Evolutionary conservation across 1,140 invertebrate genomes (phyloP).

Genomic region (Phymastichus coffea): DNA sequence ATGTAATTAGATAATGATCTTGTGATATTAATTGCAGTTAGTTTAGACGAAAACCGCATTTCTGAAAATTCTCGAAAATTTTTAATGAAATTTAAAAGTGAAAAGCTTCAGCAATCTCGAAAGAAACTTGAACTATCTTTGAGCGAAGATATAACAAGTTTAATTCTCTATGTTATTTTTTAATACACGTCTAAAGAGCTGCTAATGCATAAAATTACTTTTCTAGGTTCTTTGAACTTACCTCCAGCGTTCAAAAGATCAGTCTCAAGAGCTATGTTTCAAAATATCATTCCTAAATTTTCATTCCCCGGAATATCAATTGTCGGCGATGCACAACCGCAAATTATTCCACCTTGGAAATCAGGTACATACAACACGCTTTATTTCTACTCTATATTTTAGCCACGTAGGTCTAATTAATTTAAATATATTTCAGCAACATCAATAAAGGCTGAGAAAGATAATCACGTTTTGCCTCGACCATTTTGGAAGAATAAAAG

Average conservation of each 20-base stretch:
- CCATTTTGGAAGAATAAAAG: conserved; percentile 42
- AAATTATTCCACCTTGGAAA: conserved; percentile 46
- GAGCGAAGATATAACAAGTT: conserved; percentile 51
- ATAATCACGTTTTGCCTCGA: conserved; percentile 36
- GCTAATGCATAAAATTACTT: conserved; percentile 3
- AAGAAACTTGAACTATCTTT: conserved; percentile 36
- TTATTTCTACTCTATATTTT: conserved; percentile 11
- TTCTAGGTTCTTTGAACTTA: conserved; percentile 48
- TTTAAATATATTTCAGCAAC: conserved; percentile 31
- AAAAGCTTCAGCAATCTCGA: conserved; percentile 39
- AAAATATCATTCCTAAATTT: conserved; percentile 43
- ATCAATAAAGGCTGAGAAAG: conserved; percentile 31
- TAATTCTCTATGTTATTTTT: conserved; percentile 18
- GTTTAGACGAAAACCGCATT: conserved; percentile 56
- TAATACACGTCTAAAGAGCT: too few species aligned
- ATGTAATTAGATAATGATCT: not conserved
- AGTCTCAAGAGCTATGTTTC: conserved; percentile 48
- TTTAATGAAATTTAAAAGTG: conserved; percentile 56
- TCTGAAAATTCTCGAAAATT: conserved; percentile 54
- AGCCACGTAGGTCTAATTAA: not conserved
- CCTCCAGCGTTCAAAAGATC: conserved; percentile 50
- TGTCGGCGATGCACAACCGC: conserved; percentile 34
- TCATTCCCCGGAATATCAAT: conserved; percentile 38
- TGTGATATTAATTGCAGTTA: conserved; percentile 28
- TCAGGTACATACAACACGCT: too few species aligned